phyloP scores from a whole-genome alignment of 2,797 vertebrate species.

The Hyperoplus immaculatus region DNA sequence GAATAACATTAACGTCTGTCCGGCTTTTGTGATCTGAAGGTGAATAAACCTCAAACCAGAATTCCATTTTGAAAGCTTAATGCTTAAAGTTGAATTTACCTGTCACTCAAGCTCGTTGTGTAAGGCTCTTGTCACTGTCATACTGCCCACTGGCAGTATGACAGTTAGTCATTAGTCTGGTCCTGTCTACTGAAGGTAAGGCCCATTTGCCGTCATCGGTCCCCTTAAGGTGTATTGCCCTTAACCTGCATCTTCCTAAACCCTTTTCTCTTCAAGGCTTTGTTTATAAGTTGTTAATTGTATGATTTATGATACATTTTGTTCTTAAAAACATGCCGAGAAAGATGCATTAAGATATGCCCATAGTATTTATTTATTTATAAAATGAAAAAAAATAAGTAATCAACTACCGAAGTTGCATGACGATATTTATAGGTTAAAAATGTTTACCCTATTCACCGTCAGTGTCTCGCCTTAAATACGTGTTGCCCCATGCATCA shows the following conservation, averaged over 20 bases:
- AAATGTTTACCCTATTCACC: too few species aligned
- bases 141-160: background rate
- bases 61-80: background rate
- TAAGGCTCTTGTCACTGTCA: background rate
- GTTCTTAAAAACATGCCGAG: background rate
- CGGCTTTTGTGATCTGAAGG: background rate
- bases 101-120: conserved; percentile 21
- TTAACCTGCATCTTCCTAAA: background rate
- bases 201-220: background rate
- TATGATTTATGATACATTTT: background rate
- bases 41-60: background rate
- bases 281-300: background rate
- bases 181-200: conserved; percentile 47
- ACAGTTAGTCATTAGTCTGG: conserved; percentile 53
- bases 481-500: too few species aligned
- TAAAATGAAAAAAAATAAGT: too few species aligned
- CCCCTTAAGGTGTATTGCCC: background rate
- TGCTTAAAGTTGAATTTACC: conserved; percentile 1
- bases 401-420: too few species aligned
- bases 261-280: background rate
- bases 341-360: too few species aligned
- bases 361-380: too few species aligned
- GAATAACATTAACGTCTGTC: background rate
- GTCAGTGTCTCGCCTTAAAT: too few species aligned
- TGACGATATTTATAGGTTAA: too few species aligned